phyloP scores from a whole-genome alignment of 2,113 vertebrate genomes.

The Dipodomys merriami region DNA sequence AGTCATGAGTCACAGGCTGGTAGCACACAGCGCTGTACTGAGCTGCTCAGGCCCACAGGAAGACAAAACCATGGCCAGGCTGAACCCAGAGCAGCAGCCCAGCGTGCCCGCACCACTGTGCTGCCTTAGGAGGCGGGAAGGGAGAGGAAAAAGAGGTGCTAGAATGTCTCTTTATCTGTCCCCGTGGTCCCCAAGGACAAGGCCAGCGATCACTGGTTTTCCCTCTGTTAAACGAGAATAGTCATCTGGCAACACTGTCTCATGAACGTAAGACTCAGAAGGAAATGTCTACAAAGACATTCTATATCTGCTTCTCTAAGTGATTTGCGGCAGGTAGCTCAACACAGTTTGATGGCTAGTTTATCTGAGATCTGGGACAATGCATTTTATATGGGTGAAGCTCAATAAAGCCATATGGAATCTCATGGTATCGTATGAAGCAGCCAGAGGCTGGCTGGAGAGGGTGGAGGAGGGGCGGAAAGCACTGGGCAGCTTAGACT shows the following conservation, averaged over 20 bases:
- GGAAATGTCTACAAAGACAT: background rate
- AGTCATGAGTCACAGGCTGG: background rate
- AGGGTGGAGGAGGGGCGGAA: no score
- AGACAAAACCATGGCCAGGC: accelerated
- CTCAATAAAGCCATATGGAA: background rate
- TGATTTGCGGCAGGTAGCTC: background rate
- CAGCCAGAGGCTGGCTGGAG: background rate
- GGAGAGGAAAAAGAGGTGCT: no score
- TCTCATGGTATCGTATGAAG: background rate
- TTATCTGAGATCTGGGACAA: background rate
- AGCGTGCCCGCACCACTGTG: no score
- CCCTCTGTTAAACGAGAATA: background rate
- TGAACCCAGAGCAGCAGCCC: background rate
- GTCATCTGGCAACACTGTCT: background rate
- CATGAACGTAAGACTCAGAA: background rate
- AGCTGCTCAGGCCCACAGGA: accelerated
- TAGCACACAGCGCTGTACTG: background rate
- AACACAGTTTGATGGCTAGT: no score
- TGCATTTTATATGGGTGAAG: background rate
- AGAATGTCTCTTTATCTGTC: background rate
- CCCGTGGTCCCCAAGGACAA: background rate
- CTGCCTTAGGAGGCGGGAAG: no score
- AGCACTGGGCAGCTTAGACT: accelerated
- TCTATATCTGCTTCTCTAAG: background rate
- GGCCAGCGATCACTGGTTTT: no score